Conservation (phyloP, 2,888 invertebrate genomes). For the Pammene fasciana region DNA sequence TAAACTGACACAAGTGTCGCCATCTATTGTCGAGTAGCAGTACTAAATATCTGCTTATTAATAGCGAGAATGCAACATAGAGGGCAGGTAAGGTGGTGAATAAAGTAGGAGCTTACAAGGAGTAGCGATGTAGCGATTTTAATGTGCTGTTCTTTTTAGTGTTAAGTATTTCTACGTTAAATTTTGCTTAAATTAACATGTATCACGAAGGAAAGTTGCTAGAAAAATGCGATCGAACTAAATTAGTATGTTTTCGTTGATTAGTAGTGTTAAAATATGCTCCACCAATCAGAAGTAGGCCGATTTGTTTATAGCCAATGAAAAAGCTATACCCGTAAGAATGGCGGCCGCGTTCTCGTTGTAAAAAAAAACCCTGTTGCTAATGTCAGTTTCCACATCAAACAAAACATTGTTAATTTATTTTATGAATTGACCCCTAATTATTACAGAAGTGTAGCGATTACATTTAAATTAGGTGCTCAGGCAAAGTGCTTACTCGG, state of each 20-base stretch:
- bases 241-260: background rate
- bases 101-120: background rate
- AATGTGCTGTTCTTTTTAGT: background rate
- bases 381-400: conserved; percentile 36
- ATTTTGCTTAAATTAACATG: background rate
- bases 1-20: background rate
- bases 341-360: conserved; percentile 5
- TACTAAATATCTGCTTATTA: background rate
- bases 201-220: background rate
- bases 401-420: conserved; percentile 43
- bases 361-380: conserved; percentile 55
- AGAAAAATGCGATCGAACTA: background rate
- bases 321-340: background rate
- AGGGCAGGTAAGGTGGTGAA: background rate
- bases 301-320: conserved; percentile 10
- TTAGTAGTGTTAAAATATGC: background rate
- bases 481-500: background rate
- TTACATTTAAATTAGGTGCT: conserved; percentile 12
- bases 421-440: background rate
- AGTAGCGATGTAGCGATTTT: background rate
- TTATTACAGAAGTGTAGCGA: background rate
- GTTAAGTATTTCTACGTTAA: background rate
- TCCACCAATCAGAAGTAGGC: background rate
- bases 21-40: conserved; percentile 36
- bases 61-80: background rate